A percentile compares a stretch with the other conserved stretches of the same genome.
Conservation (phyloP, 2,888 invertebrate genomes). For the Lasioglossum zephyrum region DNA sequence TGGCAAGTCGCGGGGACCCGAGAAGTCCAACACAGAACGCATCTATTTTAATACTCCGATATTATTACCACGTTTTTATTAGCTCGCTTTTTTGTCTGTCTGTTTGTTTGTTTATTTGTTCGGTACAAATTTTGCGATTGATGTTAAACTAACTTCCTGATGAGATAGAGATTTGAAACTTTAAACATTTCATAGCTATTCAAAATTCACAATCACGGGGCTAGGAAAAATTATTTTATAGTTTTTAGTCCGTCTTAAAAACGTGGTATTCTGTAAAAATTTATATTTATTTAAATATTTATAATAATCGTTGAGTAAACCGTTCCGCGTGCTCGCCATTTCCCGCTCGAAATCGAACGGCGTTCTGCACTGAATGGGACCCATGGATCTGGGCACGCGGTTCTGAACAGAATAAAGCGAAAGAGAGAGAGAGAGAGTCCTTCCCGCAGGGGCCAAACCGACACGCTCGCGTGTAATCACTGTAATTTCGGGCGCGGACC, state of each 20-base stretch:
- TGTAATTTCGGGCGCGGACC: slow-evolving; percentile 78
- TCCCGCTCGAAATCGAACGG: slow-evolving; percentile 72
- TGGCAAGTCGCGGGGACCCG: slow-evolving; percentile 7
- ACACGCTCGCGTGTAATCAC: slow-evolving; percentile 78
- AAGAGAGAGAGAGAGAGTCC: slow-evolving; percentile 54
- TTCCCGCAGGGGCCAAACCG: slow-evolving; percentile 72
- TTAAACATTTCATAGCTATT: no score
- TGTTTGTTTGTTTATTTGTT: no score
- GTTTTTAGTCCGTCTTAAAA: no score
- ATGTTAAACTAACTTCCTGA: no score
- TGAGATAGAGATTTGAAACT: no score
- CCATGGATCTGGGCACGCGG: slow-evolving; percentile 46
- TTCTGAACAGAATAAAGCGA: neutral
- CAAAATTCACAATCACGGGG: no score
- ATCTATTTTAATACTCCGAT: slow-evolving; percentile 73
- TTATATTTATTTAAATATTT: neutral
- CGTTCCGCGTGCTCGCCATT: slow-evolving; percentile 66
- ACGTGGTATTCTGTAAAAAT: no score
- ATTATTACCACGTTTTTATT: slow-evolving; percentile 53
- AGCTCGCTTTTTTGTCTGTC: no score
- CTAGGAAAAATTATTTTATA: no score
- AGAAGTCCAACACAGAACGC: slow-evolving; percentile 50
- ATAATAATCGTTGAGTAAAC: slow-evolving; percentile 77
- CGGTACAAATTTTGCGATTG: no score
- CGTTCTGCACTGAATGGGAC: slow-evolving; percentile 66